Base-by-base conservation (phyloP, 2,888 invertebrate species). In the Polyommatus iphigenia region DNA sequence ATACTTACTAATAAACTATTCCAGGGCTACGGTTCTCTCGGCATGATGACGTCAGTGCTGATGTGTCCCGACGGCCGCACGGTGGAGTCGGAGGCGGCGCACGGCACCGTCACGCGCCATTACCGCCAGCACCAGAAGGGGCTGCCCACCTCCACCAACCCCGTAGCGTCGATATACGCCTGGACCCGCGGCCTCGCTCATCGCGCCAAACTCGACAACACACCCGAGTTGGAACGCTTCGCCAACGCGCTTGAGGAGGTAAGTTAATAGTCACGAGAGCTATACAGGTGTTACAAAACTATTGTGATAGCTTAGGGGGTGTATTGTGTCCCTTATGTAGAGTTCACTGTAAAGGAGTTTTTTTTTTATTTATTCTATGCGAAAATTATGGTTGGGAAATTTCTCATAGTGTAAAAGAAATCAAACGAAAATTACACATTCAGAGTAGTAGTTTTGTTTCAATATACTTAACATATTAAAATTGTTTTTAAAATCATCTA, bases 51-150 rank as follows among this genome's bases (percentile, higher is more conserved):
- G 24, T 98, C 97, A 78, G 98, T 98, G 46, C 95, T 98, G 79
- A 95, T 98, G 94, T 98, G 98, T 87, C 98, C 98, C 0, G 98
- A 95, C 86, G 95, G 95, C 2, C 97, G 97, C 88, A 98, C 98
- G 0, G 96, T 98, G 80, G 98, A 98, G 92, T 96, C 98, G 0
- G 98, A 98, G 90, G 98, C 98, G 59, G 98, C 98, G 73, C 98
- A 98, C 90, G 98, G 98, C 81, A 98, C 98, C 6, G 98, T 98
- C 79, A 98, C 98, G 10, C 95, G 98, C 78, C 98, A 98, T 94
- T 98, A 97, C 93, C 96, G 98, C 85, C 95, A 96, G 95, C 97
- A 98, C 89, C 98, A 98, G 91, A 96, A 97, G 93, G 98, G 98
- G 78, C 95, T 96, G 85, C 95, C 96, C 77, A 98, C 98, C 2